Base-by-base conservation (phyloP, 2,797 vertebrate genomes). In the Cossypha caffra region DNA sequence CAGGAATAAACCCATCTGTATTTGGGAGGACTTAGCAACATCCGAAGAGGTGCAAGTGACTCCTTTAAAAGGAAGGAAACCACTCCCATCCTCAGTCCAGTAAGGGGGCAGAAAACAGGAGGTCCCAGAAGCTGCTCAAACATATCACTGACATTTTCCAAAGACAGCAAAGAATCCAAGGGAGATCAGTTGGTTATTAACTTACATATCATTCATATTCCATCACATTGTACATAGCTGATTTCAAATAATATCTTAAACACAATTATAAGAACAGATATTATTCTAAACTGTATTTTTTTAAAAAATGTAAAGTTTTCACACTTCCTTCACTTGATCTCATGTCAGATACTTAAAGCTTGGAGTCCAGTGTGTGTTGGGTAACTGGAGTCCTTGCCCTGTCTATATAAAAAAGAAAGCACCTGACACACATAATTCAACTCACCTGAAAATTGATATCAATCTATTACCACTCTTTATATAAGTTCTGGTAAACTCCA, bases 201-300 rank as follows among this genome's bases (percentile, higher is more conserved):
- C 16, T 48, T 88, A 57, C 20, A 58, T 15, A 37, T 86, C 62
- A 66, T 83, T 92, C 64, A 80, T 26, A 72, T 84, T 93, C 64
- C 72, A 73, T 57, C 19, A 68, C 74, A 26, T 42, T 43, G 13
- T 78, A 72, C 29, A 26, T 63, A 74, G 54, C 31, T 77, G 66
- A 78, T 79, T 94, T 92, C 24, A 91, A 72, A 33, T 42, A 79
- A 37, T 74, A 80, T 37, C 50, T 93, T 92, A 88, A 81, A 72
- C 13, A 18, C 6, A 16, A 31, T 81, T 82, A 47, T 71, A 48
- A 78, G 47, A 94, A 92, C 21, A 72, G 33, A 29, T 6, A 69
- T 73, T 40, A 35, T 7, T 62, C 9, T 55, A 50, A 35, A n/a
- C 2, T 26, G 13, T 8, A 13, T 64, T 83, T 93, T 76, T 74